Evolutionary conservation across 2,888 invertebrate genomes (phyloP), one percentile per base, ranked within the genome.

Genomic region (Synergus gifuensis): DNA sequence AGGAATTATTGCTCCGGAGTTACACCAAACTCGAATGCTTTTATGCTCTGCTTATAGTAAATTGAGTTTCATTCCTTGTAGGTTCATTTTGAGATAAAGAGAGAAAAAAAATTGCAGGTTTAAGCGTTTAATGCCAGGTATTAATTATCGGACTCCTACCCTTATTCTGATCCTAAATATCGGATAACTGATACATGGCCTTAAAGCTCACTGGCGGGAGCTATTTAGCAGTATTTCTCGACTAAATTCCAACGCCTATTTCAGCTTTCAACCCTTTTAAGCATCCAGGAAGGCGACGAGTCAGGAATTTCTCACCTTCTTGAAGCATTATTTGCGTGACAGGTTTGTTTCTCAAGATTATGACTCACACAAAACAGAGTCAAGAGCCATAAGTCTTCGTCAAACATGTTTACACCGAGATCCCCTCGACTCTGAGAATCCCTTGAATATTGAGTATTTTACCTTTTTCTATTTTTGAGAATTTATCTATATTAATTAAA

Each of bases 361-460:
- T 40, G 36, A 14, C 64, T 64, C 40, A n/a, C 64, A 64, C 36
- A 16, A 28, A 16, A 42, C 40, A 64, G 64, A 28, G 22, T 64
- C 64, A 64, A 40, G 64, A n/a, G 40, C n/a, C 64, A 64, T 64
- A 64, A 64, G 64, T 64, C 64, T 64, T 64, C 40, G 40, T 64
- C 64, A 64, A 16, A 5, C 40, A 40, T 40, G 2, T 64, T 64
- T 4, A 9, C 40, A 8, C 36, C 16, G 11, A 64, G 16, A 42
- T n/a, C 64, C 28, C 40, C 64, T 64, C n/a, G 7, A 40, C 14
- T 64, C 16, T 36, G n/a, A 64, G 36, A n/a, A 16, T 36, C 36
- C 5, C 36, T 36, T 36, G 36, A 36, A 36, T 28, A 28, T 28
- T 28, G 2, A 28, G 22, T 1, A 28, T 28, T 28, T 28, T 1